These are phyloP conservation scores for Eriocheir sinensis DNA, from an alignment of 1,140 invertebrate genomes.

Conservation along the genomic window DNA sequence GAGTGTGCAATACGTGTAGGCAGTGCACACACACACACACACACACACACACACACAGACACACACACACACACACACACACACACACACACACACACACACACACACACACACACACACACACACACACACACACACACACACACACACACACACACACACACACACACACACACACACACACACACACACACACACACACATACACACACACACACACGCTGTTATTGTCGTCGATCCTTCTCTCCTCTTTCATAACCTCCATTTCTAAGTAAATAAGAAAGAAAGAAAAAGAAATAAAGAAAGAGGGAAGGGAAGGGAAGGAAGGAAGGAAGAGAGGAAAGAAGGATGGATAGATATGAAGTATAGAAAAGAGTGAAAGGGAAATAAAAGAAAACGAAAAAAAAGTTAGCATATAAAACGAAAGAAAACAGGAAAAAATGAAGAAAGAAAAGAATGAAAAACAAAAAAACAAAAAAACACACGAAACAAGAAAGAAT, in stretches of 20 bases:
- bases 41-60: too few relatives aligned
- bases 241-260: too few relatives aligned
- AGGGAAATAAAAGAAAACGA: not conserved
- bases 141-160: not conserved
- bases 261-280: too few relatives aligned
- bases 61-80: not conserved
- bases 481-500: not conserved
- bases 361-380: not conserved
- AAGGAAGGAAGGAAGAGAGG: not conserved
- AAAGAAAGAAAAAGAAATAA: not conserved
- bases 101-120: not conserved
- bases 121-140: not conserved
- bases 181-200: constrained; percentile 37
- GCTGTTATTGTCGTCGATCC: too few relatives aligned
- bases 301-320: not conserved
- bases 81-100: constrained; percentile 1
- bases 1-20: not conserved
- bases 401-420: not conserved
- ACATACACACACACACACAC: constrained; percentile 16
- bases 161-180: not conserved
- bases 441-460: not conserved
- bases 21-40: too few relatives aligned
- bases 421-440: not conserved
- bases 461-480: not conserved
- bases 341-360: not conserved